Evolutionary conservation across 2,797 vertebrate species (phyloP), one percentile per base, ranked within the genome.

Genomic region (Denticeps clupeoides): DNA sequence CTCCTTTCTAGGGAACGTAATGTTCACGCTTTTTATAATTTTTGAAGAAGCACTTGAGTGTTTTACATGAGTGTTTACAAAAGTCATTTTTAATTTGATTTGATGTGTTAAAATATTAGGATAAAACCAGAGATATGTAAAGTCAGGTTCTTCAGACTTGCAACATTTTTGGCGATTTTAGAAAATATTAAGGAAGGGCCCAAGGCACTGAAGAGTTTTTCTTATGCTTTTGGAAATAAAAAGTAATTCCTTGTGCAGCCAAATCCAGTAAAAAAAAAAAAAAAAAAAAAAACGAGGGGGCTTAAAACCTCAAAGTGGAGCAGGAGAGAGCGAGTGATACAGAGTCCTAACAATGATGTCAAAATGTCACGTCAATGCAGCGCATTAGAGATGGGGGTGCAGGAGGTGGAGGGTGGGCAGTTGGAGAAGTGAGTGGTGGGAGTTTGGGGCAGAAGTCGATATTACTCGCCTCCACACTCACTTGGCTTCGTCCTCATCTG

Each of bases 311-410:
- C 5, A 6, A 28, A n/a, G 28, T n/a, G 11, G 6, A 2, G 6
- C 5, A 15, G 32, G 32, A 32, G 41, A 51, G 45, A 49, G 43
- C 40, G 42, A 40, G 40, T 18, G 38, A 18, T 43, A 35, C 9
- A 2, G 5, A 32, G 41, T 57, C 21, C 49, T 53, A 55, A 68
- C 53, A 56, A 62, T 62, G 62, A 49, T 62, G 62, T 68, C 65
- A 68, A 67, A 47, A 67, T 67, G 64, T 59, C 62, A 61, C 60
- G 61, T 63, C 53, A 61, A 53, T 50, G 32, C 52, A 58, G 13
- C 21, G 15, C 21, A 16, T 19, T 12, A 5, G 18, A 51, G 51
- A 47, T 19, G 29, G 11, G 41, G 35, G 51, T 55, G 24, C 45
- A 21, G 42, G 37, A 28, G n/a, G 21, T 62, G 35, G 35, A 41